These are phyloP conservation scores for Metopolophium dirhodum DNA, from an alignment of 1,140 invertebrate species.

Conservation along the genomic window DNA sequence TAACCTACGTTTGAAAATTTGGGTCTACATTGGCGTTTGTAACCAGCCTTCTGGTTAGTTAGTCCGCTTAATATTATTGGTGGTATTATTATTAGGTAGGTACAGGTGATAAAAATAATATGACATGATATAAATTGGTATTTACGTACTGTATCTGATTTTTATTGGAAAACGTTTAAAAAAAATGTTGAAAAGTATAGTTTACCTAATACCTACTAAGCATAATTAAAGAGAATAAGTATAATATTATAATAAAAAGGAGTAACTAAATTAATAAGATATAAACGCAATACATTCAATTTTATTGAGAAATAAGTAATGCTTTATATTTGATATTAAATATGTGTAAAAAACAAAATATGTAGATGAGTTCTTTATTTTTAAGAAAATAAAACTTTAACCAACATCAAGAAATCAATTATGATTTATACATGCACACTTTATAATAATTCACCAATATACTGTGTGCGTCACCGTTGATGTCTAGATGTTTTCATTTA, in stretches of 20 bases:
- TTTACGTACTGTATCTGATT: too few relatives aligned
- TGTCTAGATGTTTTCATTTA: constrained; percentile 43
- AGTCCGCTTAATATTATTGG: too few relatives aligned
- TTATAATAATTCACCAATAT: constrained; percentile 5
- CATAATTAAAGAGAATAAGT: neutral
- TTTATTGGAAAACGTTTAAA: too few relatives aligned
- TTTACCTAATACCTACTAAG: neutral
- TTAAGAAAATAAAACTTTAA: neutral
- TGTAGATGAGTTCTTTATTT: neutral
- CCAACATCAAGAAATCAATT: neutral
- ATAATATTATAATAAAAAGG: neutral
- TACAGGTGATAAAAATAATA: too few relatives aligned
- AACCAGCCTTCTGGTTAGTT: too few relatives aligned
- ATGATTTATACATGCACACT: neutral
- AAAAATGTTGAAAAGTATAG: neutral
- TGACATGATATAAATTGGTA: too few relatives aligned
- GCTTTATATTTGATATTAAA: neutral
- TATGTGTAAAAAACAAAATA: neutral
- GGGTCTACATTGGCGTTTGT: too few relatives aligned
- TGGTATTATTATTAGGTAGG: too few relatives aligned
- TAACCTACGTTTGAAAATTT: too few relatives aligned
- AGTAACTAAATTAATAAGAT: neutral
- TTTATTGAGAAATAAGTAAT: neutral
- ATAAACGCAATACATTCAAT: neutral
- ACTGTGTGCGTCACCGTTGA: neutral